Evolutionary conservation across 1,140 invertebrate genomes (phyloP), one percentile per base, ranked within the genome.

Genomic region (Drosophila lacertosa): DNA sequence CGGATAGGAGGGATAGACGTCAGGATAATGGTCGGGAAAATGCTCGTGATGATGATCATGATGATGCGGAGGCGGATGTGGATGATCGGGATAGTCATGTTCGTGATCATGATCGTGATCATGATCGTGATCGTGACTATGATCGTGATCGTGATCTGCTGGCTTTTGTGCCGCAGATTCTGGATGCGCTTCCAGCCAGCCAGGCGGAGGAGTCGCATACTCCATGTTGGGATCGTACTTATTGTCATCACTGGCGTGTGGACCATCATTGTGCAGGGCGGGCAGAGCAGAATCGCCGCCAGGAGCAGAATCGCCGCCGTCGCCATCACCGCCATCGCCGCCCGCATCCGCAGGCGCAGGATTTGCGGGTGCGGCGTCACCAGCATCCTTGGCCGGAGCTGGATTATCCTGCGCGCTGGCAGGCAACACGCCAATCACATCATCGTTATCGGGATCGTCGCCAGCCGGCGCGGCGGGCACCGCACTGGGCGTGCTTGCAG

Each of bases 71-170:
- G 65, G 69, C 15, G 77, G 63, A 72, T 90, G 77, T 42, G 66
- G 39, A 55, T 92, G 74, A 44, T 91, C 72, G 66, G 93, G 91
- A 66, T 92, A 78, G 48, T 79, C 68, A 1, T 70, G 79, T 15
- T 55, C 53, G 50, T 81, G 80, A 20, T 57, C 79, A 45, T 92
- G 72, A 15, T 69, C 55, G n/a, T 70, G 54, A 4, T 69, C 54
- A 22, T 65, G 60, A 29, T 35, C 20, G 13, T 65, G 65, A n/a
- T 63, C 74, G 4, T 77, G 69, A 29, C 66, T 60, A 10, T 79
- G 68, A 33, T 58, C 55, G 11, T 82, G 71, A 47, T 67, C 65
- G 16, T 82, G 78, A 45, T 83, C 66, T 32, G 66, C 66, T 11
- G 81, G 76, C 29, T 75, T 74, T 32, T 69, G 67, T 10, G 67